Conservation (phyloP, 2,888 invertebrate species). For the Zonitis immaculata region DNA sequence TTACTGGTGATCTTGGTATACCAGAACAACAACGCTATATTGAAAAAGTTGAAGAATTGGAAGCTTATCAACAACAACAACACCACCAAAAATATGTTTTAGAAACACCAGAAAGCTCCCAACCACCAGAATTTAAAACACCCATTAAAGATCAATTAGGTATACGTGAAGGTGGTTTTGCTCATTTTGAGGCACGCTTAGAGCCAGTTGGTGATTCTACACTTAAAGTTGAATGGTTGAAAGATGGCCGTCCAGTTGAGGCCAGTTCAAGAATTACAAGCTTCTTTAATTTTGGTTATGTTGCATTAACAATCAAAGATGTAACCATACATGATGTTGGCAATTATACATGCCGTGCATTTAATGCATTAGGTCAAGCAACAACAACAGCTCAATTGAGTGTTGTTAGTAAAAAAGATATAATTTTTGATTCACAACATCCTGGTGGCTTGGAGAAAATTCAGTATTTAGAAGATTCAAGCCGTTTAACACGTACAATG, state of each 20-base stretch:
- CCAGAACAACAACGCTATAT: conserved; percentile 88
- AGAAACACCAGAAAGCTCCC: conserved; percentile 73
- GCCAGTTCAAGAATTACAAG: conserved; percentile 90
- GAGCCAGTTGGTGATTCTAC: conserved; percentile 91
- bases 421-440: conserved; percentile 85
- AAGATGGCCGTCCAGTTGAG: conserved; percentile 85
- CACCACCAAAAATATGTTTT: conserved; percentile 74
- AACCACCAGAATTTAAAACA: conserved; percentile 81
- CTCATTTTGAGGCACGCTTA: conserved; percentile 91
- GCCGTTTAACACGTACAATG: conserved; percentile 61
- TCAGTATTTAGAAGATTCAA: conserved; percentile 81
- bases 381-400: conserved; percentile 75
- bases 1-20: conserved; percentile 76
- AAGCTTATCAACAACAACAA: conserved; percentile 80
- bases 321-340: conserved; percentile 88
- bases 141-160: conserved; percentile 83
- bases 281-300: conserved; percentile 93
- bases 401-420: conserved; percentile 80
- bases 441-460: conserved; percentile 89
- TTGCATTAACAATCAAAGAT: conserved; percentile 88
- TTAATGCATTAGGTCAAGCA: conserved; percentile 82
- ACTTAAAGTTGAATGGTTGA: conserved; percentile 87
- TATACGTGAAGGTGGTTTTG: conserved; percentile 87
- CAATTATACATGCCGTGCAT: conserved; percentile 82
- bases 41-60: conserved; percentile 85